Evolutionary conservation across 2,888 invertebrate species (phyloP).

Genomic region (Latrodectus hesperus): DNA sequence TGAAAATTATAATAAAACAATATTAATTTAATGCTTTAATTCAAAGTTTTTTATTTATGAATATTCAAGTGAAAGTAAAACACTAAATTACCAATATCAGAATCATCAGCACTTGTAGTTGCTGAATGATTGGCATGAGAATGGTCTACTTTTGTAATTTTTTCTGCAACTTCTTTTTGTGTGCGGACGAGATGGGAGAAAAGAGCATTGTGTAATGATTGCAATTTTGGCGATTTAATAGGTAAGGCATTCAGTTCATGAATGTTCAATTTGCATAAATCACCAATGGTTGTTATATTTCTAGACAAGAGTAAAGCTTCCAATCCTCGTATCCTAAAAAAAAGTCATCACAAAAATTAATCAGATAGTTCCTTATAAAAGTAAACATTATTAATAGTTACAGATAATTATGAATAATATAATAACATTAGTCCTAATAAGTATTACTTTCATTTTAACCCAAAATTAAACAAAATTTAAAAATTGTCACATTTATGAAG

Average conservation of each 20-base stretch:
- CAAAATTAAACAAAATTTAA: not conserved
- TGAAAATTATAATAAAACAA: no score
- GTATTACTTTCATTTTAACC: not conserved
- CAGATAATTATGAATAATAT: no score
- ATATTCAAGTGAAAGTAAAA: no score
- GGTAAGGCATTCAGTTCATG: slow-evolving; percentile 62
- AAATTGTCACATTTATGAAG: not conserved
- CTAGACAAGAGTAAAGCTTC: slow-evolving; percentile 48
- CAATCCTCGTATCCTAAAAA: slow-evolving; percentile 51
- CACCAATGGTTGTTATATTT: slow-evolving; percentile 66
- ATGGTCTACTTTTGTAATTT: slow-evolving; percentile 22
- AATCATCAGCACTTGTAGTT: no score
- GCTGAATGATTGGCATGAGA: not conserved
- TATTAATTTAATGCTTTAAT: no score
- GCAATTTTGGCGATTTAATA: slow-evolving; percentile 66
- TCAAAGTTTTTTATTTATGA: no score
- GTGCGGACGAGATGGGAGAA: slow-evolving; percentile 13
- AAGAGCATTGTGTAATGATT: slow-evolving; percentile 47
- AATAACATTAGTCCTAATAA: not conserved
- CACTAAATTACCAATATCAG: no score
- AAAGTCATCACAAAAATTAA: not conserved
- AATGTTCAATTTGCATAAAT: slow-evolving; percentile 58
- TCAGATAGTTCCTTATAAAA: not conserved
- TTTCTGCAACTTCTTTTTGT: slow-evolving; percentile 22
- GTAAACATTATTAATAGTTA: not conserved